Evolutionary conservation across 1,140 invertebrate genomes (phyloP).

Genomic region (Neodiprion lecontei): DNA sequence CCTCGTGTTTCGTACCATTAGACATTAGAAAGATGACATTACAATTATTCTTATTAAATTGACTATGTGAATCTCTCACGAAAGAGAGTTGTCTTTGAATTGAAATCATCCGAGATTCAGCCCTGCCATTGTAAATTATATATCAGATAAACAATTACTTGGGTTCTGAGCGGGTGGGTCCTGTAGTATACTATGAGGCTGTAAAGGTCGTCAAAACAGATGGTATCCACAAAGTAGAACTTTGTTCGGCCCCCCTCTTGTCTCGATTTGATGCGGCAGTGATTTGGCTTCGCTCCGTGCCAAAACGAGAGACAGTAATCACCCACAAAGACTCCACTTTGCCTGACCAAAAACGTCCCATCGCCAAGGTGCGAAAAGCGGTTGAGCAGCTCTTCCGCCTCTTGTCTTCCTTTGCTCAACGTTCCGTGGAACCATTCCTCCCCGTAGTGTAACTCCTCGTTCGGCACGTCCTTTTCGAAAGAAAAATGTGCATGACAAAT

Average conservation of each 20-base stretch:
- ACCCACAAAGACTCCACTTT: conserved; percentile 91
- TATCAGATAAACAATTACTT: conserved; percentile 52
- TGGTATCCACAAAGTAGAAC: conserved; percentile 84
- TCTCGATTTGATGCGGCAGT: conserved; percentile 84
- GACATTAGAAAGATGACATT: background rate
- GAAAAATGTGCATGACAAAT: conserved; percentile 10
- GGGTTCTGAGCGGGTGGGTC: conserved; percentile 78
- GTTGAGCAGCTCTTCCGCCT: conserved; percentile 73
- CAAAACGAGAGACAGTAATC: conserved; percentile 92
- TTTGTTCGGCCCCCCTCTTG: conserved; percentile 83
- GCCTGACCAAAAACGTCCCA: conserved; percentile 88
- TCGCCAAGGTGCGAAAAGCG: conserved; percentile 82
- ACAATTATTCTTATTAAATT: background rate
- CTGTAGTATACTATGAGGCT: conserved; percentile 86
- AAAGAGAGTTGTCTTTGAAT: background rate
- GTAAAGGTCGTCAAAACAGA: conserved; percentile 87
- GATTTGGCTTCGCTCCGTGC: conserved; percentile 83
- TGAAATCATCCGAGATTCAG: background rate
- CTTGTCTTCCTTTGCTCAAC: conserved; percentile 72
- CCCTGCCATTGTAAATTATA: background rate
- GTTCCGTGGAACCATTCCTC: conserved; percentile 92
- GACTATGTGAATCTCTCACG: background rate
- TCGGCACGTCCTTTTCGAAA: conserved; percentile 59
- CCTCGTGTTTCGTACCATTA: background rate
- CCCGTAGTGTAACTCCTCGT: conserved; percentile 86